A percentile compares a stretch with the other conserved stretches of the same genome.
phyloP scores from a whole-genome alignment of 2,113 vertebrate species.

The Elachura formosa region DNA sequence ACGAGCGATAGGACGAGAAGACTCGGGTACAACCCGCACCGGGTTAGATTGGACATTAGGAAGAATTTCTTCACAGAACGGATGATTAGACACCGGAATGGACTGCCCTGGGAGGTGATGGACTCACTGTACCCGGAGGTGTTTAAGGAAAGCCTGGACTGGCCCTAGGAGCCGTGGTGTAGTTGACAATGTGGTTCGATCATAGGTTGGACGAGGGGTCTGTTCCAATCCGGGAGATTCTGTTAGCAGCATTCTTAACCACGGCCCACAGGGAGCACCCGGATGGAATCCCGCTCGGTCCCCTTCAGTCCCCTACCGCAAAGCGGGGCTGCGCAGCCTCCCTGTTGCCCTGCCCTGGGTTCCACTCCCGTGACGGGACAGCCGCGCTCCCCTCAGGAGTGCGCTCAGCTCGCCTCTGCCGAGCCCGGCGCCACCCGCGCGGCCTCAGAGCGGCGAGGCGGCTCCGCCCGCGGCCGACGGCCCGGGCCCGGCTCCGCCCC shows the following conservation, averaged over 20 bases:
- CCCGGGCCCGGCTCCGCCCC: not conserved
- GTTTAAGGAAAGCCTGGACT: not conserved
- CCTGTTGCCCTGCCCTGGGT: not conserved
- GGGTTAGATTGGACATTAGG: too few species aligned
- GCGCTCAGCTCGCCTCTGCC: rapidly evolving
- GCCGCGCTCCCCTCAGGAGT: rapidly evolving
- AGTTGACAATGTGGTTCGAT: not conserved
- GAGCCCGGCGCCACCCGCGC: rapidly evolving
- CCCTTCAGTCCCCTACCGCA: too few species aligned
- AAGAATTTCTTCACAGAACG: not conserved
- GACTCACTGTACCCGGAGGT: not conserved
- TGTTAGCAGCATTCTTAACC: not conserved
- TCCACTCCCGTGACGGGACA: not conserved
- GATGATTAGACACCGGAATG: not conserved
- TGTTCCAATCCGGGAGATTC: not conserved
- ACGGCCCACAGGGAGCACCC: rapidly evolving
- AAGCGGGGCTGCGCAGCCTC: too few species aligned
- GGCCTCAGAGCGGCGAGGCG: rapidly evolving
- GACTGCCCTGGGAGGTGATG: not conserved
- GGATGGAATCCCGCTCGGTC: too few species aligned
- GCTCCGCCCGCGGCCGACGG: not conserved
- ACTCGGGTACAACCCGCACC: too few species aligned
- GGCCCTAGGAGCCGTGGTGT: not conserved
- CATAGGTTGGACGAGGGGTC: too few species aligned
- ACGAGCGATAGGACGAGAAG: rapidly evolving